Base-by-base conservation (phyloP, 2,113 vertebrate species). In the Lepus timidus region DNA sequence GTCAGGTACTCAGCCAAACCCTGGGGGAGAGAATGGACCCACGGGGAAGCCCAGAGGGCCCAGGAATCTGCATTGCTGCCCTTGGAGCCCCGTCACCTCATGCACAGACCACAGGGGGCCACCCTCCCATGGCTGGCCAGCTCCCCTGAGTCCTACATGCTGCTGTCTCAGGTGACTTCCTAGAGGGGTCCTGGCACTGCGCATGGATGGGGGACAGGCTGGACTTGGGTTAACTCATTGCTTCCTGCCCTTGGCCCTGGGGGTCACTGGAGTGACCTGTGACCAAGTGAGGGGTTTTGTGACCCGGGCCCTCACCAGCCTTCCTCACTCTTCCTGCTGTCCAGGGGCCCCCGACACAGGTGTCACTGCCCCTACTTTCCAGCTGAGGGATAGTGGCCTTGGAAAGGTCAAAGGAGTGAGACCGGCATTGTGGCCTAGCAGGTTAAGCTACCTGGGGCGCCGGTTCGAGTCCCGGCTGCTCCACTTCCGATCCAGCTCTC, bases 131-230 rank as follows among this genome's bases (percentile, higher is more conserved):
- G 70, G 31, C 70, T 64, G 29, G 61, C 52, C 65, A 22, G 31
- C 19, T 61, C 12, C 55, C 31, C 75, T 0, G 1, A 44, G 9
- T 44, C 44, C 19, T 0, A 20, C 49, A 10, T 1, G 6, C 36
- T 29, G 67, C 62, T 5, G 51, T 82, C 85, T 78, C 33, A 10
- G 52, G 62, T 1, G 3, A 17, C 64, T 87, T 89, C 79, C 70
- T 75, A 33, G 39, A 81, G 33, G 79, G 39, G 44, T 7, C 67
- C 39, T 27, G 33, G 23, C 1, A 9, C 55, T 16, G 52, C 39
- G 39, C 9, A 1, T 20, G 74, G 23, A 2, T 1, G 9, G 51
- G 52, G 31, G n/a, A 36, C 25, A 51, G 71, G n/a, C 44, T 25
- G 33, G 70, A 7, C 10, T 71, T 1, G 0, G 12, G 44, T 44